These are phyloP conservation scores for Sternarchorhynchus goeldii DNA, from an alignment of 2,797 vertebrate genomes.

Conservation along the genomic window DNA sequence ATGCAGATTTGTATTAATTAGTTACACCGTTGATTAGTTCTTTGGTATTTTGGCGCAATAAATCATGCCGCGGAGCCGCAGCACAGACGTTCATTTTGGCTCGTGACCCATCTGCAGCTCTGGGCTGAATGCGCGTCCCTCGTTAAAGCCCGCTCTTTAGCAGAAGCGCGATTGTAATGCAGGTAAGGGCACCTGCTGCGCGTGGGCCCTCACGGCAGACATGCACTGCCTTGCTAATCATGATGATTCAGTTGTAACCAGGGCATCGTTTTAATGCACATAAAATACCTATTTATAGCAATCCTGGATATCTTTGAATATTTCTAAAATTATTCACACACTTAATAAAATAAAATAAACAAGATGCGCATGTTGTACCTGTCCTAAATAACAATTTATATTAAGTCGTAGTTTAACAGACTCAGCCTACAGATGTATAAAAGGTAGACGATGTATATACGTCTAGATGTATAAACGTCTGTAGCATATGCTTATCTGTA, in stretches of 20 bases:
- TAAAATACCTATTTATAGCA: too few relatives aligned
- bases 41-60: slow-evolving; percentile 85
- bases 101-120: slow-evolving; percentile 77
- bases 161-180: slow-evolving; percentile 67
- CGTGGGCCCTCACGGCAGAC: slow-evolving; percentile 57
- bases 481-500: too few relatives aligned
- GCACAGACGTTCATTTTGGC: slow-evolving; percentile 72
- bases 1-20: slow-evolving; percentile 93
- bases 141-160: slow-evolving; percentile 70
- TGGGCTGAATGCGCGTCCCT: slow-evolving; percentile 76
- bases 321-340: too few relatives aligned
- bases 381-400: too few relatives aligned
- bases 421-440: too few relatives aligned
- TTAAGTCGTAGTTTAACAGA: too few relatives aligned
- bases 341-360: too few relatives aligned
- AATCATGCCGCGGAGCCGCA: slow-evolving; percentile 76
- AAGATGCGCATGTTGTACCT: too few relatives aligned
- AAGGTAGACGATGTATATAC: too few relatives aligned
- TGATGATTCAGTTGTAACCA: background rate
- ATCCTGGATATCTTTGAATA: too few relatives aligned
- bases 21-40: slow-evolving; percentile 87
- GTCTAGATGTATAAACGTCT: too few relatives aligned
- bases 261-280: too few relatives aligned
- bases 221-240: background rate
- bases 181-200: slow-evolving; percentile 83